These are phyloP conservation scores for Drosophila repletoides DNA, from an alignment of 1,140 invertebrate genomes.

Conservation along the genomic window DNA sequence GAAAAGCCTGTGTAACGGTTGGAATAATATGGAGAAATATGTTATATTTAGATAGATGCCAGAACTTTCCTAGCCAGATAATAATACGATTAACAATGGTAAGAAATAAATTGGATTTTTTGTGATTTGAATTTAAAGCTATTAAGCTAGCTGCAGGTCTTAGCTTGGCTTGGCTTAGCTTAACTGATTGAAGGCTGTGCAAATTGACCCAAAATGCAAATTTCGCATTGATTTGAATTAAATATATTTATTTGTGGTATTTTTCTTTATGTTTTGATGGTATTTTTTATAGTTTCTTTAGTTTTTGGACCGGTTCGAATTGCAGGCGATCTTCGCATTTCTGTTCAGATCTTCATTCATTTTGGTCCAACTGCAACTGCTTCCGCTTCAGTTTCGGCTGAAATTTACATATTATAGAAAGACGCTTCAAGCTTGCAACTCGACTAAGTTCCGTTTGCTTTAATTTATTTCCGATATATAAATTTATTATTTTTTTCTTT, in stretches of 20 bases:
- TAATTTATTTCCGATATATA: too few relatives aligned
- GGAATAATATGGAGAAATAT: too few relatives aligned
- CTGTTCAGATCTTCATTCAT: background rate
- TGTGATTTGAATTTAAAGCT: too few relatives aligned
- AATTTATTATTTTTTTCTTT: too few relatives aligned
- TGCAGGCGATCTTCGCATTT: conserved; percentile 6
- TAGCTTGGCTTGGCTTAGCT: too few relatives aligned
- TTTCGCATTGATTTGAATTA: conserved; percentile 20
- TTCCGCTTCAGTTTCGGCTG: conserved; percentile 21
- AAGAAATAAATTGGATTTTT: background rate
- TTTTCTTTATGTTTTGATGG: background rate
- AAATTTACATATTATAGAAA: background rate
- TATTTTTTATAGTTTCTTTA: conserved; percentile 17
- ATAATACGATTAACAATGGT: background rate
- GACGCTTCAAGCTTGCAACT: background rate
- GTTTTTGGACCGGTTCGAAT: conserved; percentile 37
- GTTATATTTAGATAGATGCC: background rate
- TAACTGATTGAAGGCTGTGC: conserved; percentile 9
- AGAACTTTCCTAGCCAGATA: background rate
- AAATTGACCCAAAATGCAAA: conserved; percentile 66
- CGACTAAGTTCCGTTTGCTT: background rate
- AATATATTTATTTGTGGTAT: too few relatives aligned
- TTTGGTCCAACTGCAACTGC: conserved; percentile 15
- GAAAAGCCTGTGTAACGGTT: too few relatives aligned
- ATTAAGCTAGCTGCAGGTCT: background rate